Percentiles rank a stretch among this genome's conserved stretches.
Evolutionary conservation across 2,113 vertebrate species (phyloP).

Genomic region (Pollimyrus isidori): DNA sequence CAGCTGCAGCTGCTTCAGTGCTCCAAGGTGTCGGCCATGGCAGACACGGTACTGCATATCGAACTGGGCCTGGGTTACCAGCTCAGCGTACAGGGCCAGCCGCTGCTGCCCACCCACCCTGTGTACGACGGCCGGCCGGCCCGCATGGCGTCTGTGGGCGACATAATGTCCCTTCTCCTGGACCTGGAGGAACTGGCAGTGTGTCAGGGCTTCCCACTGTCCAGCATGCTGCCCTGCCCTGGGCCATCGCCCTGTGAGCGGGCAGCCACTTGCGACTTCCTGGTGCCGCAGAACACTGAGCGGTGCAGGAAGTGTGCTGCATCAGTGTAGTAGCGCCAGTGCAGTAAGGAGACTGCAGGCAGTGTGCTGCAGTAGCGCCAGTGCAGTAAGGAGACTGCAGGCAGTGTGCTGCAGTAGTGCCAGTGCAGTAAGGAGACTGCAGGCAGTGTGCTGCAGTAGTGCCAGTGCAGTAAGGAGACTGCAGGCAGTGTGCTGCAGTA

Average conservation of each 20-base stretch:
- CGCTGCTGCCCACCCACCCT: constrained; percentile 58
- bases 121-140: constrained; percentile 51
- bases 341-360: background rate
- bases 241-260: constrained; percentile 49
- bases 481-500: too few relatives aligned
- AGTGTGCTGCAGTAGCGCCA: background rate
- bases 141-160: constrained; percentile 32
- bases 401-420: too few relatives aligned
- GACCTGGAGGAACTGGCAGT: constrained; percentile 54
- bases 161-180: constrained; percentile 53
- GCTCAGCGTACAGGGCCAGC: constrained; percentile 60
- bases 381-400: background rate
- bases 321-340: background rate
- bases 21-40: constrained; percentile 57
- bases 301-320: constrained; percentile 48
- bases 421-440: too few relatives aligned
- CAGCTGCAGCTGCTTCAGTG: constrained; percentile 65
- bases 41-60: constrained; percentile 58
- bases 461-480: too few relatives aligned
- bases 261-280: constrained; percentile 58
- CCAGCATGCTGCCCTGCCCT: background rate
- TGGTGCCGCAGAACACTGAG: constrained; percentile 44
- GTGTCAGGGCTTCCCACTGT: constrained; percentile 52
- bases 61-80: constrained; percentile 56
- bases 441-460: too few relatives aligned